Evolutionary conservation across 1,140 invertebrate genomes (phyloP), one percentile per base, ranked within the genome.

Genomic region (Pseudomyrmex pallidus): DNA sequence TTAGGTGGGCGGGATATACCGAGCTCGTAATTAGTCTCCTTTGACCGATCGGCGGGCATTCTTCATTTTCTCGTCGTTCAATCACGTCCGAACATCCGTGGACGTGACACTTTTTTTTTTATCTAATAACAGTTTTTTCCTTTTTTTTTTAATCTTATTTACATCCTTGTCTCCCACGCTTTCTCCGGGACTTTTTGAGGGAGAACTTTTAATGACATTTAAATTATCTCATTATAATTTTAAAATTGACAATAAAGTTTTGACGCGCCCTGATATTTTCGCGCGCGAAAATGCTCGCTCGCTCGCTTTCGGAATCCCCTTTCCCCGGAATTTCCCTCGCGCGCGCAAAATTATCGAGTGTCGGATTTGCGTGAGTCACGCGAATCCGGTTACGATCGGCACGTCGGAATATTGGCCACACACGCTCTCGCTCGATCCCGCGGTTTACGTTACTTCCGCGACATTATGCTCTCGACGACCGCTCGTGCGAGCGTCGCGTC

Each of bases 1-100:
- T 20, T 15, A 25, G 20, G 20, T 7, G 46, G 64, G 48, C 66
- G 50, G 50, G 59, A 67, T 64, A 59, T 76, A 67, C 35, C 35
- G 50, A 15, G 66, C 35, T 35, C 63, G 88, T 87, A 87, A 87
- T 88, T 88, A 88, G 87, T 74, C 73, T 86, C 59, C 82, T 89
- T 87, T 88, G 86, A 87, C 82, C 82, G 85, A 87, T 80, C 82
- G 82, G 87, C 83, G 54, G 35, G 48, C 50, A 57, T 83, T 87
- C 74, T 87, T 87, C 67, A 82, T 87, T 87, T 87, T 61, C 72
- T 64, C 57, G n/a, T 50, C 61, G 57, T 84, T 80, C 44, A 5
- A 74, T 74, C 35, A 9, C 17, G 46, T 68, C n/a, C 44, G 9
- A 77, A 56, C 9, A 2, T 56, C 12, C 8, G 22, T n/a, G 15